Percentiles rank a stretch among this genome's conserved stretches.
Conservation (phyloP, 2,113 vertebrate genomes). For the Bubo scandiacus region DNA sequence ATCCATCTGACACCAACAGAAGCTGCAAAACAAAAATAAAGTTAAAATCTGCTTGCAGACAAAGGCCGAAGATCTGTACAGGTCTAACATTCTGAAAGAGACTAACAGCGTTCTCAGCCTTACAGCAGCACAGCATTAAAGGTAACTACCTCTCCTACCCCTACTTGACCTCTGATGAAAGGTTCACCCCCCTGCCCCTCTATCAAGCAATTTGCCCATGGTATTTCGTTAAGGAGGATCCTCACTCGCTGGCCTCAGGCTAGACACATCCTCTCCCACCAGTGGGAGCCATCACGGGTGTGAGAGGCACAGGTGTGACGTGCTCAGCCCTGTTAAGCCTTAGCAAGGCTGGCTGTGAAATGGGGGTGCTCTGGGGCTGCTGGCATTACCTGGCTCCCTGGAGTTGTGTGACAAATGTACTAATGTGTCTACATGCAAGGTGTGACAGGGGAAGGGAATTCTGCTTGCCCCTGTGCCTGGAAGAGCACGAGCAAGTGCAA, state of each 20-base stretch:
- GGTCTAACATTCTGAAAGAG: neutral
- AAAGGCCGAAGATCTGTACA: neutral
- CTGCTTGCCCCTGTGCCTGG: neutral
- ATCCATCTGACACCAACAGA: conserved; percentile 93
- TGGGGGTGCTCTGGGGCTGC: neutral
- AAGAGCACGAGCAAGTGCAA: neutral
- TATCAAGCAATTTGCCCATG: neutral
- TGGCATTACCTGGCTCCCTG: neutral
- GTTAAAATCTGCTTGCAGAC: neutral
- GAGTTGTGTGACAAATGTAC: fast-evolving
- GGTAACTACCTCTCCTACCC: neutral
- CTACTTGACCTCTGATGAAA: neutral
- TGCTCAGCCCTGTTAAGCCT: neutral
- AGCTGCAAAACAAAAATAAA: conserved; percentile 65
- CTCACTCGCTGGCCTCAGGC: neutral
- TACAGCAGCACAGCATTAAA: neutral
- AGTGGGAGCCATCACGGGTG: too few species aligned
- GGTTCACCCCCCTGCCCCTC: neutral
- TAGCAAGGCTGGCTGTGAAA: neutral
- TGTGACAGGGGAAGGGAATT: neutral
- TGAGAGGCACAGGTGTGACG: neutral
- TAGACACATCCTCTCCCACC: too few species aligned
- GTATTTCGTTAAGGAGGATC: neutral
- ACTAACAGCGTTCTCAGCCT: neutral
- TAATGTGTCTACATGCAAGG: fast-evolving